Conservation (phyloP, 1,140 invertebrate genomes). For the Mizuhopecten yessoensis region DNA sequence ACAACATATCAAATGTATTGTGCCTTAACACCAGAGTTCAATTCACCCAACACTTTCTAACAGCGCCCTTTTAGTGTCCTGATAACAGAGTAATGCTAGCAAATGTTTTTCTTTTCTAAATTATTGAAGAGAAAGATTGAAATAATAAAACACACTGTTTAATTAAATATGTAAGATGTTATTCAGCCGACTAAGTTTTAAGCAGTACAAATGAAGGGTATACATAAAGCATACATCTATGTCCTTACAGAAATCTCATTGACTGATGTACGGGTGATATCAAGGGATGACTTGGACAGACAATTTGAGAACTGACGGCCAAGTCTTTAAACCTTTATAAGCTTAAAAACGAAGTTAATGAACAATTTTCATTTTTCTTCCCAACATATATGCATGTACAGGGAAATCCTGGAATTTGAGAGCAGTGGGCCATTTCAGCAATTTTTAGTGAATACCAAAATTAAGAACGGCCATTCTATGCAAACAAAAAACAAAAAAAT, state of each 20-base stretch:
- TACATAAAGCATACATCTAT: not conserved
- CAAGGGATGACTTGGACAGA: not conserved
- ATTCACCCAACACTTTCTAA: too few species aligned
- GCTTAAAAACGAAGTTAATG: too few species aligned
- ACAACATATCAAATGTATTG: too few species aligned
- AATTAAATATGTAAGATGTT: not conserved
- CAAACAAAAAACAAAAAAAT: too few species aligned
- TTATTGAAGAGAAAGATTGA: not conserved
- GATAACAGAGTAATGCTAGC: not conserved
- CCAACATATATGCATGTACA: too few species aligned
- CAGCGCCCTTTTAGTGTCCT: not conserved
- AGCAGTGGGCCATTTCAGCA: too few species aligned
- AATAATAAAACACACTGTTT: not conserved
- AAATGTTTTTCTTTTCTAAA: not conserved
- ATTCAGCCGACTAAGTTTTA: not conserved
- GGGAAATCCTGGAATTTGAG: too few species aligned
- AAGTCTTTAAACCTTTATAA: too few species aligned
- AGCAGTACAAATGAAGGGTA: not conserved
- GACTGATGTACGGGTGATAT: not conserved
- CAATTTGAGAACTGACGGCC: not conserved
- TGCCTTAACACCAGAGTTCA: too few species aligned
- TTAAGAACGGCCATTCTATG: too few species aligned
- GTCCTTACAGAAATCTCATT: constrained; percentile 20
- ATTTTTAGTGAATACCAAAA: too few species aligned
- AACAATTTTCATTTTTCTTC: too few species aligned